A percentile compares a stretch with the other conserved stretches of the same genome.
Evolutionary conservation across 1,140 invertebrate genomes (phyloP).

Genomic region (Helicoverpa zea): DNA sequence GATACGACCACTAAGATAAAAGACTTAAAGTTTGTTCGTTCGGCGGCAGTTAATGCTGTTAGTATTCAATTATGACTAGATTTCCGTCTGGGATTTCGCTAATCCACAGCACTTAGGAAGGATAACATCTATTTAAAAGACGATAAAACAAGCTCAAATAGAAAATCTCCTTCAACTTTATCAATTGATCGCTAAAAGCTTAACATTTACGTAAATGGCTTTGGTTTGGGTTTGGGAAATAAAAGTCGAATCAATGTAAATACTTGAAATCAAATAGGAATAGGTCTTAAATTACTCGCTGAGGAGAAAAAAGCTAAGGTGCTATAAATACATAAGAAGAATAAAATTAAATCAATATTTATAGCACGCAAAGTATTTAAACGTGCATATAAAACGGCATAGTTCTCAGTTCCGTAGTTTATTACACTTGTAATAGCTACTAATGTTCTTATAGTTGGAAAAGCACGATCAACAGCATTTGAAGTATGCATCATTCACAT

Average conservation of each 20-base stretch:
- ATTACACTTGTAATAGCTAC: conserved; percentile 34
- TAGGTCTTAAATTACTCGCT: background rate
- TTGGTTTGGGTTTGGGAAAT: background rate
- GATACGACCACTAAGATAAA: conserved; percentile 25
- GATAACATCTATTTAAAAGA: background rate
- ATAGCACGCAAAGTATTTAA: conserved; percentile 30
- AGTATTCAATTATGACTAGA: conserved; percentile 25
- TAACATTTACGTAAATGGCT: background rate
- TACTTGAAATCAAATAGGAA: background rate
- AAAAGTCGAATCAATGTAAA: background rate
- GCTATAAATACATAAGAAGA: background rate
- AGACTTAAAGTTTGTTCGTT: background rate
- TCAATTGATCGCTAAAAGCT: background rate
- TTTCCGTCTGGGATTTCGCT: conserved; percentile 1
- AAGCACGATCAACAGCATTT: conserved; percentile 44
- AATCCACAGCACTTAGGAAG: conserved; percentile 2
- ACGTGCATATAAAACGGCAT: conserved; percentile 21
- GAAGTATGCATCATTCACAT: conserved; percentile 46
- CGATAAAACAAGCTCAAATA: background rate
- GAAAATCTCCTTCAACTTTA: background rate
- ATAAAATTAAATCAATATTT: conserved; percentile 19
- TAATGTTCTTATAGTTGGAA: conserved; percentile 42
- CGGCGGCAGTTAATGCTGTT: conserved; percentile 20
- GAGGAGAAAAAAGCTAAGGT: background rate
- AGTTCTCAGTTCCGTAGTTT: conserved; percentile 29